Evolutionary conservation across 2,797 vertebrate species (phyloP).

Genomic region (Heliangelus exortis): DNA sequence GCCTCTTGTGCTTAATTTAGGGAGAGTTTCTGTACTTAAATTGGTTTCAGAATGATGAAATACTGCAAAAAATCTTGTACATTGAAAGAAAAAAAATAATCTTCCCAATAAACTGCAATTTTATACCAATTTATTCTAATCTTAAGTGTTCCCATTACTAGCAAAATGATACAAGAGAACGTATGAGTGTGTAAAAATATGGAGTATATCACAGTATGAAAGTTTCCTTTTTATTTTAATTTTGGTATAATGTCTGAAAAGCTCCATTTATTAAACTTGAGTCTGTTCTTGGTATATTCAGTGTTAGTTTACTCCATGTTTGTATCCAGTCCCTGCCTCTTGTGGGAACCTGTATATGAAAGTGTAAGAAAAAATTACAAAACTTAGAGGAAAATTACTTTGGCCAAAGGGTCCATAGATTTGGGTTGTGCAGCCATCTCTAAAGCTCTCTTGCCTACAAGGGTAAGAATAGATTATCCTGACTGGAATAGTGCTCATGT

Average conservation of each 20-base stretch:
- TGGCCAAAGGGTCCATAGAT: neutral
- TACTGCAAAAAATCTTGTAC: neutral
- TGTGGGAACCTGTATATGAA: neutral
- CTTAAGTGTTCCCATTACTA: neutral
- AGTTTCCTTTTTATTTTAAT: neutral
- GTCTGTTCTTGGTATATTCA: neutral
- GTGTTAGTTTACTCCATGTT: neutral
- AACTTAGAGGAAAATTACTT: neutral
- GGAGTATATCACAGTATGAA: neutral
- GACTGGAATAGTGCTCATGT: neutral
- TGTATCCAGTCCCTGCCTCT: neutral
- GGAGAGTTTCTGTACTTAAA: neutral
- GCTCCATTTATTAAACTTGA: neutral
- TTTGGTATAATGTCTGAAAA: neutral
- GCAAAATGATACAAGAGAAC: neutral
- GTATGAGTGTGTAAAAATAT: neutral
- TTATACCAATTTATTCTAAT: neutral
- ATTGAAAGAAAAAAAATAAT: neutral
- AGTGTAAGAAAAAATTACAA: neutral
- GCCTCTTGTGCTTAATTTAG: slow-evolving; percentile 7
- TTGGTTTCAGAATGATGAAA: neutral
- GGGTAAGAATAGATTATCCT: neutral
- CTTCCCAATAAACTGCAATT: neutral
- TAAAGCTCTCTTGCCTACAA: neutral
- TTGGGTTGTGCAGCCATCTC: neutral